phyloP scores from a whole-genome alignment of 2,113 vertebrate genomes.

The Propithecus coquereli region DNA sequence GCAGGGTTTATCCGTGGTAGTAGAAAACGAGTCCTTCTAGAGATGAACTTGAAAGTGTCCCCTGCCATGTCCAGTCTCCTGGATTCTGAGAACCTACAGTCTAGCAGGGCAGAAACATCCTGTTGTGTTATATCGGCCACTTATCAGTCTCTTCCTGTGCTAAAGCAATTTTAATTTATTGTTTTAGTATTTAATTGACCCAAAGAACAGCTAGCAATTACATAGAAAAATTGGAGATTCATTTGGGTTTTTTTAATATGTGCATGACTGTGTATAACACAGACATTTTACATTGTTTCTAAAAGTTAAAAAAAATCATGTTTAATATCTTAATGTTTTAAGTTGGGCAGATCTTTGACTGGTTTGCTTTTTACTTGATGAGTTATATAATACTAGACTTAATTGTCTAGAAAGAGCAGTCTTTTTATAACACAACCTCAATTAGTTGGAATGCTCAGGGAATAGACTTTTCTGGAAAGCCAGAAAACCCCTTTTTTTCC shows the following conservation, averaged over 20 bases:
- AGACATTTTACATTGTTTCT: conserved; percentile 16
- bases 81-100: not conserved
- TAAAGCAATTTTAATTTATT: conserved; percentile 9
- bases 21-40: not conserved
- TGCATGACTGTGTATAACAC: not conserved
- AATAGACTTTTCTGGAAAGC: conserved; percentile 10
- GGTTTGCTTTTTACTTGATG: not conserved
- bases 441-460: conserved; percentile 45
- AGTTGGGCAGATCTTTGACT: not conserved
- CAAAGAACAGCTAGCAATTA: conserved; percentile 1
- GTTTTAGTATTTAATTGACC: conserved; percentile 18
- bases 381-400: not conserved
- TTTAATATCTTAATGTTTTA: conserved; percentile 9
- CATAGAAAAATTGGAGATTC: not conserved
- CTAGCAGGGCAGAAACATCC: not conserved
- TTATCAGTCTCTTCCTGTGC: not conserved
- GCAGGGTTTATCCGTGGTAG: not conserved
- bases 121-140: not conserved
- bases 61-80: not conserved
- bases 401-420: not conserved
- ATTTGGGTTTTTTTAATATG: not conserved
- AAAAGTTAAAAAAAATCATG: not conserved
- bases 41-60: not conserved
- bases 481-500: conserved; percentile 4
- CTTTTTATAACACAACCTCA: not conserved